phyloP scores from a whole-genome alignment of 2,888 invertebrate species.

The Cataglyphis albicans region DNA sequence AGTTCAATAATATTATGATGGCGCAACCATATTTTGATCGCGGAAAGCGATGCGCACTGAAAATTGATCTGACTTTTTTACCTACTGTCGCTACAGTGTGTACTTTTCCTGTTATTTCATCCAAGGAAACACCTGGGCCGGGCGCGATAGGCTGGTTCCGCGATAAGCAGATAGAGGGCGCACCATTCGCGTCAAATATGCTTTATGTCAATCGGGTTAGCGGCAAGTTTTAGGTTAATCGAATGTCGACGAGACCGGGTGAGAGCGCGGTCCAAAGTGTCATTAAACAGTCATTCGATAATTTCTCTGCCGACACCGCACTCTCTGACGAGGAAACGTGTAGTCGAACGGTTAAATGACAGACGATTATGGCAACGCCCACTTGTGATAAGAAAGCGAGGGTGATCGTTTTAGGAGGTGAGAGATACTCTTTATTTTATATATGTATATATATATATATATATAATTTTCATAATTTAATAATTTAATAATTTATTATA shows the following conservation, averaged over 20 bases:
- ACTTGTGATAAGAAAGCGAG: slow-evolving; percentile 80
- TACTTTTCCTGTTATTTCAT: too few species aligned
- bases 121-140: too few species aligned
- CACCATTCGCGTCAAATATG: not conserved
- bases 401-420: slow-evolving; percentile 83
- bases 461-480: too few species aligned
- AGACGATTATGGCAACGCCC: slow-evolving; percentile 80
- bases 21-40: too few species aligned
- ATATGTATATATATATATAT: too few species aligned
- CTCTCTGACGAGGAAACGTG: slow-evolving; percentile 10
- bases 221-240: slow-evolving; percentile 64
- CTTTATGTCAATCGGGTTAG: not conserved
- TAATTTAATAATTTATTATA: too few species aligned
- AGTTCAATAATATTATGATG: too few species aligned
- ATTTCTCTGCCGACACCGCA: not conserved
- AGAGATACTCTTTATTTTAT: too few species aligned
- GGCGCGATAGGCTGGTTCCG: not conserved
- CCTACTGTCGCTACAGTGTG: too few species aligned
- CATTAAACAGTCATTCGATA: slow-evolving; percentile 33
- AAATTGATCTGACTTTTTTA: too few species aligned
- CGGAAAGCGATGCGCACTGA: too few species aligned
- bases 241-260: slow-evolving; percentile 20
- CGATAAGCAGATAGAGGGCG: not conserved
- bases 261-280: slow-evolving; percentile 39
- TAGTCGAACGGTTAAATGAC: slow-evolving; percentile 72